Evolutionary conservation across 2,113 vertebrate genomes (phyloP), one percentile per base, ranked within the genome.

Genomic region (Nibea coibor): DNA sequence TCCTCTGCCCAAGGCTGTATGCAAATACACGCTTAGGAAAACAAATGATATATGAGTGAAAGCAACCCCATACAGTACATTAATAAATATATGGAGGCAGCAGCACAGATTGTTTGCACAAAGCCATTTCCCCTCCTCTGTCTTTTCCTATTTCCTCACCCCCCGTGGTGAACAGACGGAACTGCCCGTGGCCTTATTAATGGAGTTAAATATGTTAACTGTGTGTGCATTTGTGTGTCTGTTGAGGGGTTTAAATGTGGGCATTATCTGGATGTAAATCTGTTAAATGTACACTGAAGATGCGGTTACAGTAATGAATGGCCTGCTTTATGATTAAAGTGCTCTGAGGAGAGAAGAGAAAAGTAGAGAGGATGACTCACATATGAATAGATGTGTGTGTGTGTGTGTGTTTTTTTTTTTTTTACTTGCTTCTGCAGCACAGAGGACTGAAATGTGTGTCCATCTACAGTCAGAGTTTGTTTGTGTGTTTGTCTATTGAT

Each of bases 31-130:
- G 14, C 65, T 75, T 79, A 66, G 51, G 64, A 78, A 81, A 86
- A 82, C 87, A 87, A 90, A 89, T 77, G 22, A 83, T 75, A 84
- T 69, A 17, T 24, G 61, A 90, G 43, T 43, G 63, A 77, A 82
- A 74, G 77, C 26, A 69, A 43, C n/a, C 67, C 10, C 22, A 43
- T 62, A 22, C 65, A 65, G 78, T 78, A n/a, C 50, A 66, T 83
- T 64, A 78, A 76, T 77, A 70, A 85, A 81, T 79, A 54, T 65
- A 81, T 71, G 56, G 56, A 62, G 75, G 64, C 39, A 78, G 72
- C 45, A 69, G 54, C 70, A 54, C 47, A 58, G 42, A 72, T 75
- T 72, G 59, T 76, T 83, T 66, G 66, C 62, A 71, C 51, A 70
- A 45, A 86, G 31, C 31, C 7, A 9, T 57, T 48, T 66, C n/a